phyloP scores from a whole-genome alignment of 2,113 vertebrate species.

The Saccopteryx leptura region DNA sequence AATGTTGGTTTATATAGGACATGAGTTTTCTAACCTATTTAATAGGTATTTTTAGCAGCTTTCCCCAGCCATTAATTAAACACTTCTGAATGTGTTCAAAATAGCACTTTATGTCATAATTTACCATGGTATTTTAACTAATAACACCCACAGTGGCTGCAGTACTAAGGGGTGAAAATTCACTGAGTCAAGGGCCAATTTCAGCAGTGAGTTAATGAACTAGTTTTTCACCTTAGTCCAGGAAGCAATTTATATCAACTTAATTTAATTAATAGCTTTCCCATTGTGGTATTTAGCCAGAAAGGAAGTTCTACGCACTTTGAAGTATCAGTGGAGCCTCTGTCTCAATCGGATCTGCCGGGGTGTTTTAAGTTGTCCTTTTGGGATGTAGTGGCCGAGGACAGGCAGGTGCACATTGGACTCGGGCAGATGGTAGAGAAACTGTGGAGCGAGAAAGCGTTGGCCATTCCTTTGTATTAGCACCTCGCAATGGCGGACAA shows the following conservation, averaged over 20 bases:
- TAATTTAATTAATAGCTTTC: conserved; percentile 63
- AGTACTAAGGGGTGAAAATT: conserved; percentile 60
- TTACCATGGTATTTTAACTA: conserved; percentile 51
- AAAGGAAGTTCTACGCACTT: not conserved
- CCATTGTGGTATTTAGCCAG: conserved; percentile 40
- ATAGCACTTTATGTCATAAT: conserved; percentile 48
- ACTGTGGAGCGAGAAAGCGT: too few species aligned
- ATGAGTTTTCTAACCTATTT: conserved; percentile 49
- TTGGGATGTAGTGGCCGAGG: too few species aligned
- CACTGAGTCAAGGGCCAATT: conserved; percentile 51
- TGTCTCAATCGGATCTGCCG: not conserved
- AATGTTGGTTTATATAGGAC: conserved; percentile 18
- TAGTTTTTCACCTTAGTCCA: conserved; percentile 63
- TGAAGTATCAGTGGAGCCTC: not conserved
- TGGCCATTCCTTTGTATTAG: too few species aligned
- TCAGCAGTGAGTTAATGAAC: conserved; percentile 72
- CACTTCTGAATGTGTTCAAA: conserved; percentile 56
- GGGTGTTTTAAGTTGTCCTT: not conserved
- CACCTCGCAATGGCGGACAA: too few species aligned
- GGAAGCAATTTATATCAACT: conserved; percentile 66
- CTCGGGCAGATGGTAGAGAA: too few species aligned
- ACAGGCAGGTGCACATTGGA: too few species aligned
- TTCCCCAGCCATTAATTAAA: conserved; percentile 59
- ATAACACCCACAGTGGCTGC: not conserved
- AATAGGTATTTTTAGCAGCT: conserved; percentile 49